Evolutionary conservation across 2,113 vertebrate species (phyloP), one percentile per base, ranked within the genome.

Genomic region (Cnemophilus loriae): DNA sequence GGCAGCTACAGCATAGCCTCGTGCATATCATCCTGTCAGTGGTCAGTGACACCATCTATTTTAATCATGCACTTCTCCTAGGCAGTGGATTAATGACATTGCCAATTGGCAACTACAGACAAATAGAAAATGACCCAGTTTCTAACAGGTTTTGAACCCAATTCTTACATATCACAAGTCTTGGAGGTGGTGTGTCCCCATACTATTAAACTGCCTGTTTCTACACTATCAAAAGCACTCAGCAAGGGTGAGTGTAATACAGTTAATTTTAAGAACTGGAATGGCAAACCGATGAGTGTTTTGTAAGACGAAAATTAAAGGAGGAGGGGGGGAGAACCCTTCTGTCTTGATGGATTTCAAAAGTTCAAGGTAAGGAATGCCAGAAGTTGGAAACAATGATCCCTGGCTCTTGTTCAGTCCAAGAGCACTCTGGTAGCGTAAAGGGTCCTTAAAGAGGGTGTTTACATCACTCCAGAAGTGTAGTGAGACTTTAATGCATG

Each of bases 381-480:
- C 59, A 90, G 55, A 95, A 83, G 35, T 35, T 68, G 49, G 33
- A 90, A 95, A 96, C 82, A 90, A 86, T 41, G 47, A 88, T 84
- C 52, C 19, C 41, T 33, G n/a, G 74, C 64, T 93, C 88, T 81
- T 91, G 59, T 74, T 90, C 61, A 59, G 16, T 33, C 37, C 77
- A 75, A 70, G 85, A 94, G 82, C 88, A 84, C 82, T 94, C 49
- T 23, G 59, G 42, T 50, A 60, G 35, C 44, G 67, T 61, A 93
- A 90, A 87, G 20, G 35, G 84, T 95, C 69, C 91, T 95, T 69
- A 87, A 89, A 71, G n/a, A 87, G 53, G 28, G 44, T 95, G 81
- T 89, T 94, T 93, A 96, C 89, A 96, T 83, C 91, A 87, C 88
- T 94, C 79, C 61, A 91, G 39, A 65, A 96, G n/a, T 2, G 41